Percentiles rank a stretch among this genome's conserved stretches.
These are phyloP conservation scores for Leptinotarsa juncta DNA, from an alignment of 2,888 invertebrate species.

Conservation along the genomic window DNA sequence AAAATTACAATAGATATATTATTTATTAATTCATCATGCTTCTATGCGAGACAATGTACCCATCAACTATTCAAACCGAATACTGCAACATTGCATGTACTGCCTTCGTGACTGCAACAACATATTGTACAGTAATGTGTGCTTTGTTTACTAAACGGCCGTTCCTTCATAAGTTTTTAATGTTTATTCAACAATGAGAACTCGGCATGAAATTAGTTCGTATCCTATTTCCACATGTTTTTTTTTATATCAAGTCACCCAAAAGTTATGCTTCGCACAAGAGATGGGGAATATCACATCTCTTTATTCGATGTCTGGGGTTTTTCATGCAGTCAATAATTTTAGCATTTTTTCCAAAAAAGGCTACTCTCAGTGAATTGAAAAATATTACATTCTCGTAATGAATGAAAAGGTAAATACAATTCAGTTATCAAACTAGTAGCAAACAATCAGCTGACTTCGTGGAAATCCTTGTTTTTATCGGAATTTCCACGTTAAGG, in stretches of 20 bases:
- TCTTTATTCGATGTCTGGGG: too few relatives aligned
- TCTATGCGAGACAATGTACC: constrained; percentile 7
- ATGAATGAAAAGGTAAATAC: too few relatives aligned
- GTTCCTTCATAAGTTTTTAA: constrained; percentile 1
- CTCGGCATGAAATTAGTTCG: neutral
- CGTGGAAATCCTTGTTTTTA: neutral
- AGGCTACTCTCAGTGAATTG: too few relatives aligned
- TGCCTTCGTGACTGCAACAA: constrained; percentile 16
- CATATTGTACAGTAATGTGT: neutral
- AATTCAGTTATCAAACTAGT: too few relatives aligned
- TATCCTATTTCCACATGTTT: neutral
- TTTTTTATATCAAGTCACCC: neutral
- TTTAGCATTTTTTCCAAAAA: too few relatives aligned
- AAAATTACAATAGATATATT: neutral
- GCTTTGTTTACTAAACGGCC: constrained; percentile 10
- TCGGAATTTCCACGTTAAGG: constrained; percentile 13
- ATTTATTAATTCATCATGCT: constrained; percentile 2
- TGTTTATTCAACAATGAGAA: neutral
- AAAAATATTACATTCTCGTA: too few relatives aligned
- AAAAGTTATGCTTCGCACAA: too few relatives aligned
- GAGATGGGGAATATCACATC: too few relatives aligned
- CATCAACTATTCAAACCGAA: constrained; percentile 14
- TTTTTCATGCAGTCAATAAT: too few relatives aligned
- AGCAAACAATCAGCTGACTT: neutral
- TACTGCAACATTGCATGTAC: neutral